phyloP scores from a whole-genome alignment of 2,797 vertebrate genomes.

The Amphiprion clarkii region DNA sequence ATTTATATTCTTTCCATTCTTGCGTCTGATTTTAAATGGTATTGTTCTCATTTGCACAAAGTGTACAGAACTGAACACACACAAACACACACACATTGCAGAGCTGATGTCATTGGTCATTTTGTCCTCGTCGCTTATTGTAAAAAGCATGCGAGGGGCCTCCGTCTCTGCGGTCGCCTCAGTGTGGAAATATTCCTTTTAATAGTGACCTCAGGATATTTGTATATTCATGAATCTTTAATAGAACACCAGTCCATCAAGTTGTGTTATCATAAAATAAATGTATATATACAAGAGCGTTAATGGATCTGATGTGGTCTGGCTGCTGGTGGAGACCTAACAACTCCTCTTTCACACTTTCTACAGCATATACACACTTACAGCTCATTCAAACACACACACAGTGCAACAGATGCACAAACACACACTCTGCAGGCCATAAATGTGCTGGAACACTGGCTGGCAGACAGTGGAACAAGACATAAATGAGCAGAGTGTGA shows the following conservation, averaged over 20 bases:
- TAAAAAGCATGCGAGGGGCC: constrained; percentile 50
- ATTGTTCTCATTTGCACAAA: not conserved
- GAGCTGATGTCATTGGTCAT: constrained; percentile 71
- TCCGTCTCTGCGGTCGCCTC: not conserved
- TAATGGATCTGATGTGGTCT: constrained; percentile 71
- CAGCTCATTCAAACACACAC: not conserved
- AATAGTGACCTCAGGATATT: constrained; percentile 39
- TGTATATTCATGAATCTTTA: constrained; percentile 57
- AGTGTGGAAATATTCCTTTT: constrained; percentile 66
- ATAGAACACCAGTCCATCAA: constrained; percentile 55
- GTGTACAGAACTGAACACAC: not conserved
- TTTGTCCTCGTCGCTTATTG: constrained; percentile 25
- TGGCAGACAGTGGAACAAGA: constrained; percentile 58
- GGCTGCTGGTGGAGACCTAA: constrained; percentile 50
- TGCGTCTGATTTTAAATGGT: no score
- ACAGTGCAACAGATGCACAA: not conserved
- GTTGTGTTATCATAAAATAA: constrained; percentile 64
- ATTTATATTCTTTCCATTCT: no score
- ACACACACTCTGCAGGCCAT: constrained; percentile 37
- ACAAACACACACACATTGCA: not conserved
- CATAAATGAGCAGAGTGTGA: constrained; percentile 49
- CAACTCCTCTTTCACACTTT: constrained; percentile 20
- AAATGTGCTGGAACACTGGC: constrained; percentile 62
- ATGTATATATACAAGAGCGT: constrained; percentile 44
- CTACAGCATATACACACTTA: constrained; percentile 5